Conservation (phyloP, 1,140 invertebrate genomes). For the Leptonema lineaticorne region DNA sequence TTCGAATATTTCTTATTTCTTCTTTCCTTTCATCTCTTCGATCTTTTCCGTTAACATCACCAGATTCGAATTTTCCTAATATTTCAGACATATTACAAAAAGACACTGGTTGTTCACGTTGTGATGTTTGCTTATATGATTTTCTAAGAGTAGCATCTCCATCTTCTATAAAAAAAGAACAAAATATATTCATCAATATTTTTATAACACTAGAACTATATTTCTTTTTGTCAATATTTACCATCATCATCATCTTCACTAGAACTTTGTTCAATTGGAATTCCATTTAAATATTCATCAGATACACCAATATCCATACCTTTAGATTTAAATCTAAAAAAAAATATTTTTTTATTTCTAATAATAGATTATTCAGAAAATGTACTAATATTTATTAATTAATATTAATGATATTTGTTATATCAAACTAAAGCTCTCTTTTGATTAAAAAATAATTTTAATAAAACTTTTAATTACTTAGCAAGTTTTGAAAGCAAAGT, state of each 20-base stretch:
- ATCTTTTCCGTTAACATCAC: constrained; percentile 62
- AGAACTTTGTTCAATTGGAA: constrained; percentile 63
- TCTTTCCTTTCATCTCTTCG: constrained; percentile 80
- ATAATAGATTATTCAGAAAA: constrained; percentile 3
- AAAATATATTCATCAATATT: constrained; percentile 22
- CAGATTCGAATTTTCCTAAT: constrained; percentile 74
- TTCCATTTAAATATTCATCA: constrained; percentile 72
- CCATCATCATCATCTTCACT: constrained; percentile 68
- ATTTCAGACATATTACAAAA: constrained; percentile 85
- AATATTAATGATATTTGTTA: constrained; percentile 8
- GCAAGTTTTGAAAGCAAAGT: constrained; percentile 79
- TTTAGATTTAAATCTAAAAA: constrained; percentile 73
- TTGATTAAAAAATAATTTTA: constrained; percentile 6
- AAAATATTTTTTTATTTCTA: constrained; percentile 5
- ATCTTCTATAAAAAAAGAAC: constrained; percentile 44
- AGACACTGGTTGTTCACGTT: constrained; percentile 72
- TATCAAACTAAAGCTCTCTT: constrained; percentile 3
- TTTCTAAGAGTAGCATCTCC: constrained; percentile 53
- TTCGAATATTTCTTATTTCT: constrained; percentile 82
- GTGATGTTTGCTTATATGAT: constrained; percentile 58
- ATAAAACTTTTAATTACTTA: constrained; percentile 60
- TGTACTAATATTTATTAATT: neutral
- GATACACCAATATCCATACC: constrained; percentile 77
- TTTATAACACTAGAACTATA: constrained; percentile 40
- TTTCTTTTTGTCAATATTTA: constrained; percentile 43